phyloP scores from a whole-genome alignment of 1,140 invertebrate species.

The Dryas iulia region DNA sequence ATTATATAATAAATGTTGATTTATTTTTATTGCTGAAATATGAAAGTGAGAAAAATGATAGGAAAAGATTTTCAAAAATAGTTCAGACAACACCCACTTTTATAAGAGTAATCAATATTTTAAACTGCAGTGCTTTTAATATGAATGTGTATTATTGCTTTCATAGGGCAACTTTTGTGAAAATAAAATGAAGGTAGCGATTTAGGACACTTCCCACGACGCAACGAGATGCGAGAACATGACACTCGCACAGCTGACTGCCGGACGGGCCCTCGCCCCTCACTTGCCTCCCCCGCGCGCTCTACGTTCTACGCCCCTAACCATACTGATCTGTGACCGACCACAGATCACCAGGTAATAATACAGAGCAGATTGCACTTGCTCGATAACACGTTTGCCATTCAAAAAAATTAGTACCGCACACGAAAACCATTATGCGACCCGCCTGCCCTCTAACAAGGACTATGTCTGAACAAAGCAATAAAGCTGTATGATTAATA shows the following conservation, averaged over 20 bases:
- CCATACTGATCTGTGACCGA: conserved; percentile 21
- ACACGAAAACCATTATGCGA: conserved; percentile 11
- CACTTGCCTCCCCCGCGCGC: conserved; percentile 42
- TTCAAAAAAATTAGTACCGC: conserved; percentile 23
- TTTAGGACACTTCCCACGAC: conserved; percentile 74
- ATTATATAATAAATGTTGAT: neutral
- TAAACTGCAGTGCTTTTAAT: conserved; percentile 21
- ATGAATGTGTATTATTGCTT: conserved; percentile 35
- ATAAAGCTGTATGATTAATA: conserved; percentile 4
- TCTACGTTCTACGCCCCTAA: conserved; percentile 37
- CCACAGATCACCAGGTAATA: conserved; percentile 43
- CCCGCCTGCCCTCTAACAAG: conserved; percentile 15
- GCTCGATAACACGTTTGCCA: conserved; percentile 18
- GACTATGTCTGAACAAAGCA: neutral
- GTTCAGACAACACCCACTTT: conserved; percentile 24
- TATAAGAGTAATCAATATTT: conserved; percentile 19
- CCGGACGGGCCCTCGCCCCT: conserved; percentile 53
- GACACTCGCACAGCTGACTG: conserved; percentile 78
- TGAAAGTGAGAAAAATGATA: too few relatives aligned
- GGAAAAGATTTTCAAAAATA: neutral
- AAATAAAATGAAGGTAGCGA: conserved; percentile 45
- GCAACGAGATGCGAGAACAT: conserved; percentile 57
- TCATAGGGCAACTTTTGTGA: conserved; percentile 44
- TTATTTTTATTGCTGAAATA: too few relatives aligned
- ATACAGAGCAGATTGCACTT: conserved; percentile 37